phyloP scores from a whole-genome alignment of 2,797 vertebrate genomes.

The Sebastolobus altivelis region DNA sequence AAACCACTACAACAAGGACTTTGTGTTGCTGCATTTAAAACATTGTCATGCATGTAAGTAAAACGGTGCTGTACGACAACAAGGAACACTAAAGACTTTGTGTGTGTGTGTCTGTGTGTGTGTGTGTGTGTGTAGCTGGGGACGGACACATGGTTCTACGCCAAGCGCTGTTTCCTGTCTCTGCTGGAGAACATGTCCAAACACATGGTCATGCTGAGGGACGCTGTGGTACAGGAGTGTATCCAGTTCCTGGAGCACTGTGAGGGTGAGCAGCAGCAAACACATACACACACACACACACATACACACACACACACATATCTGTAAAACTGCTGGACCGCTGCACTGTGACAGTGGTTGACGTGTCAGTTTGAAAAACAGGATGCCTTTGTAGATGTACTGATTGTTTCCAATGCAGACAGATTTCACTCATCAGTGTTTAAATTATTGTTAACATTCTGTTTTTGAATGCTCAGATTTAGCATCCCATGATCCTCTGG shows the following conservation, averaged over 20 bases:
- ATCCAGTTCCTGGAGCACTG: constrained; percentile 95
- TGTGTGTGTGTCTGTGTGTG: constrained; percentile 27
- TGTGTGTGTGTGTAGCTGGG: constrained; percentile 83
- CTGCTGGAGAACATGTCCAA: constrained; percentile 98
- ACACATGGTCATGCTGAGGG: constrained; percentile 92
- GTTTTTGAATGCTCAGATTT: neutral
- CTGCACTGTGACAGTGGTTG: neutral
- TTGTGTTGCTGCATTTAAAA: neutral
- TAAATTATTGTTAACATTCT: neutral
- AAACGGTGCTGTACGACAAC: neutral
- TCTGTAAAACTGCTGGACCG: neutral
- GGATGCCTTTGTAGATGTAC: no score
- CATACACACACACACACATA: constrained; percentile 21
- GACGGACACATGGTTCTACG: constrained; percentile 97
- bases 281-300: constrained; percentile 23
- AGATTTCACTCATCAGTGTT: neutral
- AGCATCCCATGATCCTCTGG: neutral
- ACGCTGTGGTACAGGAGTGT: constrained; percentile 91
- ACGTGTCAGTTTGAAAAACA: neutral
- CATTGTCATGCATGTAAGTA: neutral
- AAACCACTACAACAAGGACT: neutral
- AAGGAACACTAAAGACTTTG: neutral
- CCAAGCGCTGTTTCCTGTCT: constrained; percentile 96
- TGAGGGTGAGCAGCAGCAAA: constrained; percentile 83
- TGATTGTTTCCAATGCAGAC: no score